Base-by-base conservation (phyloP, 2,797 vertebrate genomes). In the Sebastes vulpes region DNA sequence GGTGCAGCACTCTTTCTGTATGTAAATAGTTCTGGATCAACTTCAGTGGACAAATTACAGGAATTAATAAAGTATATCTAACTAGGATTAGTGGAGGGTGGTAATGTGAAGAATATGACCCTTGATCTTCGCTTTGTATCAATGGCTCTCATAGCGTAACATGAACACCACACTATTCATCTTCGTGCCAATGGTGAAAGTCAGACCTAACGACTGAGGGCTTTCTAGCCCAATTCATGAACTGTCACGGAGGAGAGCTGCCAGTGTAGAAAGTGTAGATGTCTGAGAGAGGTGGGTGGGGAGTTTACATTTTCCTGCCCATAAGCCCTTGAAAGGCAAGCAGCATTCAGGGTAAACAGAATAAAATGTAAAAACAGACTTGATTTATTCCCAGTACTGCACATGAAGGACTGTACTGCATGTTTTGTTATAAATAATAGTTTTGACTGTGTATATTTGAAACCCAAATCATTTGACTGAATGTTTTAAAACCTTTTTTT, bases 201-300 rank as follows among this genome's bases (percentile, higher is more conserved):
- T 89, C 80, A 28, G 72, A 83, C 65, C 75, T 82, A 74, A 90
- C 82, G 87, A 88, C 76, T 32, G 77, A 75, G 74, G 35, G 61
- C 60, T 86, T 79, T 79, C 25, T 25, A 54, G 58, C 71, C 83
- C 84, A 77, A 85, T 91, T 82, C 77, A 70, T 65, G 29, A 89
- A 71, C 78, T 86, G 88, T 85, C 84, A 81, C 21, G 21, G 46
- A 72, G 68, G 25, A 79, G 57, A 69, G 69, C 28, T 82, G 75
- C 65, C 59, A n/a, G n/a, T n/a, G n/a, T n/a, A 65, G 46, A 32
- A 64, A 67, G 38, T 60, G 9, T 57, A 61, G 1, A 3, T 63
- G 69, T 61, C 7, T 48, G 18, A 23, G 21, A 18, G 18, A 29
- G 29, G 23, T 58, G 21, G 66, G 54, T 46, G 65, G 25, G 48